Evolutionary conservation across 1,140 invertebrate genomes (phyloP).

Genomic region (Zaprionus taronus): DNA sequence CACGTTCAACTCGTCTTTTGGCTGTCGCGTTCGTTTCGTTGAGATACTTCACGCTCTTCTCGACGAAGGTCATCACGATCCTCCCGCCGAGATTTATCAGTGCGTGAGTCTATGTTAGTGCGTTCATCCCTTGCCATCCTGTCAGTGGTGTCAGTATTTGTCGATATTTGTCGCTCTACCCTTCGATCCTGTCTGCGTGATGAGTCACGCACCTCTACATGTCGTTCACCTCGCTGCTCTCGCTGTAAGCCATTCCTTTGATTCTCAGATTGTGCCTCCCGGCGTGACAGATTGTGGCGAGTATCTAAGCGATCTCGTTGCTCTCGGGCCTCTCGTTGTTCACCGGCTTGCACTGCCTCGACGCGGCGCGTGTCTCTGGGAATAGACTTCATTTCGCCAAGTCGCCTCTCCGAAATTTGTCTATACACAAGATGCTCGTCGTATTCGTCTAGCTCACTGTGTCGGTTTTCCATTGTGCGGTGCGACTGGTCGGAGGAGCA

Average conservation of each 20-base stretch:
- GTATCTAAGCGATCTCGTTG: not conserved
- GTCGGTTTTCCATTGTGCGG: slow-evolving; percentile 33
- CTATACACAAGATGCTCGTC: slow-evolving; percentile 71
- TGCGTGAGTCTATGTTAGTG: not conserved
- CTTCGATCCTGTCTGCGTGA: not conserved
- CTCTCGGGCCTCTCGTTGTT: not conserved
- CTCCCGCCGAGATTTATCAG: not conserved
- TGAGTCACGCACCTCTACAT: not conserved
- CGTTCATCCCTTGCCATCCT: slow-evolving; percentile 6
- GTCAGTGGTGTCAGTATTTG: not conserved
- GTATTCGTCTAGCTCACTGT: slow-evolving; percentile 46
- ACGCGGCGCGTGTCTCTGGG: not conserved
- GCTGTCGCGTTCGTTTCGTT: not conserved
- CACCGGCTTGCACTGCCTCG: not conserved
- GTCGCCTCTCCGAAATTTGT: slow-evolving; percentile 35
- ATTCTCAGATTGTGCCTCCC: slow-evolving; percentile 2
- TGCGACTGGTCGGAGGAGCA: slow-evolving; percentile 14
- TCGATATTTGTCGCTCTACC: not conserved
- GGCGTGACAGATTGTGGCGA: not conserved
- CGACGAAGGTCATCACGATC: not conserved
- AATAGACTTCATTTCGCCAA: not conserved
- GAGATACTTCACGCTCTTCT: not conserved
- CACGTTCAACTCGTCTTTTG: not conserved
- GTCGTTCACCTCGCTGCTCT: slow-evolving; percentile 3
- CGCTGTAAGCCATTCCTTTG: not conserved